phyloP scores from a whole-genome alignment of 2,888 invertebrate species.

The Chrysolina oricalcia region DNA sequence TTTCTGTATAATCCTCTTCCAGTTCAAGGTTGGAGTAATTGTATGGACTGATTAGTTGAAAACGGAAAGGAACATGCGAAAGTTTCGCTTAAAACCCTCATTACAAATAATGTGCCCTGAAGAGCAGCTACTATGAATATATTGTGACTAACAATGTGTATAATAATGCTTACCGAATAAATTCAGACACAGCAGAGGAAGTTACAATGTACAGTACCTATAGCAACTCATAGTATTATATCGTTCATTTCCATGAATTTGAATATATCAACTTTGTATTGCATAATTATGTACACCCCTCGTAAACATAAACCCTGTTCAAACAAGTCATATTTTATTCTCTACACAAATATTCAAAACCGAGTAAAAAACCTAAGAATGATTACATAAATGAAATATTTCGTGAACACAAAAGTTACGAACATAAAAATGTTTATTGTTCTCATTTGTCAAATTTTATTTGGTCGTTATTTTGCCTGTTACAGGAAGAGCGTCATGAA shows the following conservation, averaged over 20 bases:
- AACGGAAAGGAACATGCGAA: too few relatives aligned
- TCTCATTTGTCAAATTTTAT: slow-evolving; percentile 26
- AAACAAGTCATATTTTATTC: slow-evolving; percentile 21
- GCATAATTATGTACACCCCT: slow-evolving; percentile 24
- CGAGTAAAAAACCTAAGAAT: slow-evolving; percentile 23
- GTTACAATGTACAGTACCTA: slow-evolving; percentile 9
- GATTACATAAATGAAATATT: slow-evolving; percentile 21
- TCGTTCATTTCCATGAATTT: slow-evolving; percentile 17
- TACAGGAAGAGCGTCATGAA: slow-evolving; percentile 12
- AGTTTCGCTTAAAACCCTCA: neutral
- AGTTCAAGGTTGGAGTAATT: too few relatives aligned
- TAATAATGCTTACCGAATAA: neutral
- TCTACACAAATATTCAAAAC: slow-evolving; percentile 21
- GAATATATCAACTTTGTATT: neutral
- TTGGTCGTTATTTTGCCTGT: slow-evolving; percentile 23
- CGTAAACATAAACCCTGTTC: slow-evolving; percentile 22
- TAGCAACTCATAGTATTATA: neutral
- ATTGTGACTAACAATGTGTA: neutral
- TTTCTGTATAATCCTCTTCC: too few relatives aligned
- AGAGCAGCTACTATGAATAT: neutral
- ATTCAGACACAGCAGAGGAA: neutral
- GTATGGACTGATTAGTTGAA: too few relatives aligned
- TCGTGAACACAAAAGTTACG: slow-evolving; percentile 23
- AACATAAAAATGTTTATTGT: slow-evolving; percentile 24
- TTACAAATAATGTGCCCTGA: neutral